These are phyloP conservation scores for Caenorhabditis virilis DNA, from an alignment of 2,888 invertebrate genomes.

Conservation along the genomic window DNA sequence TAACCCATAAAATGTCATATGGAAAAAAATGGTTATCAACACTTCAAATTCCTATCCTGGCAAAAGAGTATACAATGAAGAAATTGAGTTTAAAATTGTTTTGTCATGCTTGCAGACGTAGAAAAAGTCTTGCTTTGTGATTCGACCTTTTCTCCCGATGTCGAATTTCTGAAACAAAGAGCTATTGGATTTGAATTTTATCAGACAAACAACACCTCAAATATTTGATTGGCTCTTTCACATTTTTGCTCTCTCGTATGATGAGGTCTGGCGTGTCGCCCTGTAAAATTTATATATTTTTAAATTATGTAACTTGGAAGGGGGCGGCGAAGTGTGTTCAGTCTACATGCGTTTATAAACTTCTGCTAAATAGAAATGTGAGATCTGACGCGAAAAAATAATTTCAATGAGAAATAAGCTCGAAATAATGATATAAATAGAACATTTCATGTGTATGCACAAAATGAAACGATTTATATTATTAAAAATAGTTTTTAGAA, in stretches of 20 bases:
- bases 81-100: conserved; percentile 55
- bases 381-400: too few species aligned
- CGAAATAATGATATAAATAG: too few species aligned
- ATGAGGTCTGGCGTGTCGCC: conserved; percentile 47
- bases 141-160: conserved; percentile 49
- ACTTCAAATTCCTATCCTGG: conserved; percentile 36
- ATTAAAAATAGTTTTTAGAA: too few species aligned
- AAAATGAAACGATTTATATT: too few species aligned
- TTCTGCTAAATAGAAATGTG: too few species aligned
- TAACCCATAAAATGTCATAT: neutral
- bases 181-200: neutral
- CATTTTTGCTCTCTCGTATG: conserved; percentile 50
- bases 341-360: too few species aligned
- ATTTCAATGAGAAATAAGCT: too few species aligned
- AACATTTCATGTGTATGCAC: too few species aligned
- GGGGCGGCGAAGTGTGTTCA: too few species aligned
- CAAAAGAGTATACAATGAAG: conserved; percentile 53
- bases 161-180: conserved; percentile 60
- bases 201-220: conserved; percentile 29
- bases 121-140: conserved; percentile 58
- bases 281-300: too few species aligned
- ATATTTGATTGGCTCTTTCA: conserved; percentile 47
- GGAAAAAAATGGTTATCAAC: neutral
- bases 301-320: too few species aligned
- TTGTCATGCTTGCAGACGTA: conserved; percentile 56